A percentile compares a stretch with the other conserved stretches of the same genome.
Conservation (phyloP, 2,888 invertebrate genomes). For the Alloscopus bannaensis region DNA sequence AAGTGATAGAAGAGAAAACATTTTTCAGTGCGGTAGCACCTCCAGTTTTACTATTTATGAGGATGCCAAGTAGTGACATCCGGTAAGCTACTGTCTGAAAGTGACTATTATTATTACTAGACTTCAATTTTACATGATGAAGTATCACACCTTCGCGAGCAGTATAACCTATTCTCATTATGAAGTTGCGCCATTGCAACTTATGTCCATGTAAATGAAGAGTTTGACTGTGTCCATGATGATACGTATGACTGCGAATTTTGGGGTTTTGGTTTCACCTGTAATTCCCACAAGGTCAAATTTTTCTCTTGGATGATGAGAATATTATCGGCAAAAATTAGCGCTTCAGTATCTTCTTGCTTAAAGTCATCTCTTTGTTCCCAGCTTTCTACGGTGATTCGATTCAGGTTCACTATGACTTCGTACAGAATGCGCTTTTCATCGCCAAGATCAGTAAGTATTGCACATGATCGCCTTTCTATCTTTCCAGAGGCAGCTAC, state of each 20-base stretch:
- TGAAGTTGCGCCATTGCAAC: conserved; percentile 62
- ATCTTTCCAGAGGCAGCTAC: not conserved
- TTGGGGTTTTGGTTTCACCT: too few relatives aligned
- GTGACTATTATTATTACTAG: conserved; percentile 35
- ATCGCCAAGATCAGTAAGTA: conserved; percentile 6
- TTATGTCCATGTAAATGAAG: conserved; percentile 38
- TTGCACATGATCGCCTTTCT: not conserved
- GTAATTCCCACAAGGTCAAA: too few relatives aligned
- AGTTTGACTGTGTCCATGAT: not conserved
- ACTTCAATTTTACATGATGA: conserved; percentile 46
- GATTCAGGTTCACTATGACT: conserved; percentile 35
- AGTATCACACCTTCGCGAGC: conserved; percentile 58
- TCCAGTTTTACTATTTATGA: too few relatives aligned
- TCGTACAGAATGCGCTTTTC: conserved; percentile 10
- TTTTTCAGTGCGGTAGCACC: too few relatives aligned
- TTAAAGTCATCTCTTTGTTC: not conserved
- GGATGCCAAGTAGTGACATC: conserved; percentile 53
- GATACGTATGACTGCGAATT: too few relatives aligned
- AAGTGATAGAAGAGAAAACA: too few relatives aligned
- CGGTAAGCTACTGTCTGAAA: conserved; percentile 50
- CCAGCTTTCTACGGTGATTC: conserved; percentile 3
- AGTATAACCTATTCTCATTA: conserved; percentile 50
- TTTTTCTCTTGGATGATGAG: too few relatives aligned
- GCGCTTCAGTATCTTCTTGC: not conserved
- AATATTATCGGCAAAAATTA: too few relatives aligned